Evolutionary conservation across 2,113 vertebrate species (phyloP), one percentile per base, ranked within the genome.

Genomic region (Chamaetylas fuelleborni): DNA sequence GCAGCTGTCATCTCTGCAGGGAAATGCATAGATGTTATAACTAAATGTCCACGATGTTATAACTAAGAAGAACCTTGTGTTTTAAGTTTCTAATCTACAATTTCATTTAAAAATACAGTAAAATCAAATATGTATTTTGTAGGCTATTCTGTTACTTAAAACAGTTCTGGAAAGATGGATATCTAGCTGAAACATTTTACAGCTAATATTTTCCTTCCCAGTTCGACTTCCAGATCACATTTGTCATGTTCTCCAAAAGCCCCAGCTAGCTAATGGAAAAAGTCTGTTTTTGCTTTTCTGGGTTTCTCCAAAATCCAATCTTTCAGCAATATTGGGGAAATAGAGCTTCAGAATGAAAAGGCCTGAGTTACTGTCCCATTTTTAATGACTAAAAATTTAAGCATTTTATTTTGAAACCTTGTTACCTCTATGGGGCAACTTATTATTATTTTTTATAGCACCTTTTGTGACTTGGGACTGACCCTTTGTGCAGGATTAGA

Each of bases 131-230:
- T 0, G 4, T 62, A 38, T 57, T 77, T 93, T 81, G 26, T 73
- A 29, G 43, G 47, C 43, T 42, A 2, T 79, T 80, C 38, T 0
- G 0, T 62, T 70, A 40, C 74, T 64, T 65, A 14, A 87, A 77
- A n/a, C n/a, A 50, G 10, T 31, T 77, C 58, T 70, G 64, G 62
- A 87, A 85, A 80, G 69, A n/a, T 2, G 4, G 81, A 34, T 61
- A 50, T 53, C 23, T 47, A 65, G 50, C 81, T 80, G 76, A 70
- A 77, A 58, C 4, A 2, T 69, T 69, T 79, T 33, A 14, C 48
- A 88, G 47, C 84, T 90, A 73, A 62, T 65, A 42, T 77, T 94
- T 97, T 94, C 90, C 94, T 90, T 92, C 74, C 51, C 20, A 11
- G 20, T 65, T 94, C 0, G 0, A 33, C 79, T 90, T 94, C 58